These are phyloP conservation scores for Varecia variegata DNA, from an alignment of 2,797 vertebrate genomes.

Conservation along the genomic window DNA sequence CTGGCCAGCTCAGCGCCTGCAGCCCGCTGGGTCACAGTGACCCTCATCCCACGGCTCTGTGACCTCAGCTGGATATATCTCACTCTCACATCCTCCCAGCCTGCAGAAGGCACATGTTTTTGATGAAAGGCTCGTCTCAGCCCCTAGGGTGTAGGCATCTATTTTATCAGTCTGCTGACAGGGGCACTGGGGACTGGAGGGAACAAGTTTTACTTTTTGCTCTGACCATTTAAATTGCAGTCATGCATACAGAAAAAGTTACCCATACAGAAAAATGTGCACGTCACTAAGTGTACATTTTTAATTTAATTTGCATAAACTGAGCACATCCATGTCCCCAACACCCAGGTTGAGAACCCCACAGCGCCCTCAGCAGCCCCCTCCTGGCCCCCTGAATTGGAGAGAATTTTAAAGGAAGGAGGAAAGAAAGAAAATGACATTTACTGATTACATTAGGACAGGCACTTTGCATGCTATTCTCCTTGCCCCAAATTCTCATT, in stretches of 20 bases:
- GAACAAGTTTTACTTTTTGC: neutral
- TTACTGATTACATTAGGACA: neutral
- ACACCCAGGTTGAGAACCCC: neutral
- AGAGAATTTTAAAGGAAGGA: neutral
- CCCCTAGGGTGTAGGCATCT: neutral
- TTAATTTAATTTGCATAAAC: neutral
- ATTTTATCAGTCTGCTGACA: neutral
- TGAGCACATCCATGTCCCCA: neutral
- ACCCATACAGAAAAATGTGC: neutral
- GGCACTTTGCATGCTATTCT: neutral
- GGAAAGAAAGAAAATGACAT: neutral
- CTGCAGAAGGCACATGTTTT: neutral
- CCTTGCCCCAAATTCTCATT: neutral
- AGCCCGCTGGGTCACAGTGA: neutral
- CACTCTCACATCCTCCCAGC: neutral
- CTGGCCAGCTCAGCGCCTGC: neutral
- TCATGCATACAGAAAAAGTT: neutral
- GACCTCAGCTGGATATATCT: neutral
- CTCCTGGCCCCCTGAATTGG: neutral
- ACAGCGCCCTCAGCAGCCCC: neutral
- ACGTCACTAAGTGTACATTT: too few relatives aligned
- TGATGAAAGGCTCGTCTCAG: neutral
- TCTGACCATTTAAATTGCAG: neutral
- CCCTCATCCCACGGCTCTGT: neutral
- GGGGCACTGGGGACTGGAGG: neutral